Base-by-base conservation (phyloP, 1,140 invertebrate species). In the Drosophila pectinifera region DNA sequence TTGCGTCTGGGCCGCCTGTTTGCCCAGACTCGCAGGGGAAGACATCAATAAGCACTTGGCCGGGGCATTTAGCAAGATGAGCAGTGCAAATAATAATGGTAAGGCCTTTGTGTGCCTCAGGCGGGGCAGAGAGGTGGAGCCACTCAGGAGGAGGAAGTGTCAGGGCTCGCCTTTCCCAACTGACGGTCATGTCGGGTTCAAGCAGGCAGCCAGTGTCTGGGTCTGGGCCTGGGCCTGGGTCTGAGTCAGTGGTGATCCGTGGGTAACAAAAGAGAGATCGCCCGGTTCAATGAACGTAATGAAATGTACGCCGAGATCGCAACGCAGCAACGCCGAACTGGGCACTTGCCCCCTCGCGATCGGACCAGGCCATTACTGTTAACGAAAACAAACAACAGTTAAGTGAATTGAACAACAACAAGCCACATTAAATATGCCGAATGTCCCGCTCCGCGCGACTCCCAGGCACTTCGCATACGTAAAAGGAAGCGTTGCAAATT, bases 381-480 rank as follows among this genome's bases (percentile, higher is more conserved):
- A 88, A 88, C 82, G 57, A 86, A 85, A 85, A 85, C 78, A 85
- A 85, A 82, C 73, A 86, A 85, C 78, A 86, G 82, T 88, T 88
- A 83, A 82, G 57, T 70, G 62, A 80, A 80, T 49, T 74, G 77
- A 78, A 51, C 73, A 62, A 72, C 68, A 72, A 24, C 68, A 72
- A 31, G 62, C 65, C 57, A 84, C 80, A 75, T 62, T 59, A 73
- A 82, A 81, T 82, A 76, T 84, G 77, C 61, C 77, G 51, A 73
- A 59, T 62, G 43, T 55, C 42, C 56, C 36, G 20, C 63, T 22
- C 46, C 39, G 20, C 11, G 10, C 31, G 41, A 36, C n/a, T n/a
- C n/a, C n/a, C 38, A 49, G 45, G 16, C 42, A 31, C 42, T 39
- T 55, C 53, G 36, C 59, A 54, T 39, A 54, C 70, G 38, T 49